These are phyloP conservation scores for Corbicula japonica DNA, from an alignment of 2,888 invertebrate genomes.

Conservation along the genomic window DNA sequence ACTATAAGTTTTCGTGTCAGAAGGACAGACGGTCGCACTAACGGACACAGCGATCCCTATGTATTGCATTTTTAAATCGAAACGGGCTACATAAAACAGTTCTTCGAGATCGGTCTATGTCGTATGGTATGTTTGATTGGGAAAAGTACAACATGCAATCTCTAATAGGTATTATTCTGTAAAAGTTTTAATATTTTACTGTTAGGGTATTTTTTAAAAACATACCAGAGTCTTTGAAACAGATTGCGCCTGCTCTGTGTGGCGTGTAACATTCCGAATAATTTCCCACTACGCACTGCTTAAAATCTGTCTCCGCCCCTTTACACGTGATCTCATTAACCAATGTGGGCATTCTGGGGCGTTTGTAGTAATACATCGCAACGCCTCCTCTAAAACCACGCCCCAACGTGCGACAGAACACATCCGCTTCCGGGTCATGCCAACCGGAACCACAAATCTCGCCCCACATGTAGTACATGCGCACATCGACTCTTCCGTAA, in stretches of 20 bases:
- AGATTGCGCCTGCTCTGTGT: constrained; percentile 76
- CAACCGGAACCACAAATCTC: constrained; percentile 92
- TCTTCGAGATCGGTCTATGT: no score
- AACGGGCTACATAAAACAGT: no score
- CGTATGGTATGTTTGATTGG: background rate
- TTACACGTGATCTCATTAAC: constrained; percentile 72
- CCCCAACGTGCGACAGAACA: constrained; percentile 84
- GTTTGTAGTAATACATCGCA: constrained; percentile 73
- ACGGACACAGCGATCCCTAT: no score
- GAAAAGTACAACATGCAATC: no score
- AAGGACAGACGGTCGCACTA: no score
- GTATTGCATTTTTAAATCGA: no score
- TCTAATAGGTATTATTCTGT: no score
- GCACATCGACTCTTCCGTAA: constrained; percentile 60
- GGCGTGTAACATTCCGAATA: constrained; percentile 65
- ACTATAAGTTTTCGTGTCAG: no score
- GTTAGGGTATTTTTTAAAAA: no score
- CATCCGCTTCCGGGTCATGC: constrained; percentile 90
- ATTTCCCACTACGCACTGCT: constrained; percentile 68
- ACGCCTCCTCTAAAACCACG: constrained; percentile 73
- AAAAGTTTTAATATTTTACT: no score
- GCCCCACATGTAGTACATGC: constrained; percentile 88
- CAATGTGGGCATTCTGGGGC: constrained; percentile 71
- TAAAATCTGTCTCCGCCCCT: constrained; percentile 64
- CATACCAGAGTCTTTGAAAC: constrained; percentile 74